These are phyloP conservation scores for Ophion slaviceki DNA, from an alignment of 2,888 invertebrate species.

Conservation along the genomic window DNA sequence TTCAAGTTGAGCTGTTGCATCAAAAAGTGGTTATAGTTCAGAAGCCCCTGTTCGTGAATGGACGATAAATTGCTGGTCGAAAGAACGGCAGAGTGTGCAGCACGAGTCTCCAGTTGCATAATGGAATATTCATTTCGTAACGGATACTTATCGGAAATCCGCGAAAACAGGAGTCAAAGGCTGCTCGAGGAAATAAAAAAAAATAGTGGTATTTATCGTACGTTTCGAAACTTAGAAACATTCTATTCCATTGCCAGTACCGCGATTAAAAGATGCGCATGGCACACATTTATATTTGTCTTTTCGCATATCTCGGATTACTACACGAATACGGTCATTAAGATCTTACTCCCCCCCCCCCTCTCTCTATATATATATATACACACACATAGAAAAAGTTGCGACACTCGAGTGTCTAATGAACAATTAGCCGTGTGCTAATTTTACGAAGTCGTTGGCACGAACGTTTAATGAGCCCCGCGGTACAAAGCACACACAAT, in stretches of 20 bases:
- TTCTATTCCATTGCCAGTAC: conserved; percentile 25
- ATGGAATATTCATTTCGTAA: conserved; percentile 44
- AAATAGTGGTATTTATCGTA: conserved; percentile 24
- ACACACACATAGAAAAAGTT: not conserved
- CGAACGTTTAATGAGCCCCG: conserved; percentile 34
- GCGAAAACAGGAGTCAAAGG: conserved; percentile 58
- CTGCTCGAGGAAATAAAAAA: conserved; percentile 2
- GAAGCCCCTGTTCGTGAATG: conserved; percentile 3
- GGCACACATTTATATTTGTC: conserved; percentile 7
- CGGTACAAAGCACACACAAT: not conserved
- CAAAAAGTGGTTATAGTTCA: not conserved
- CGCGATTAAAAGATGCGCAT: conserved; percentile 8
- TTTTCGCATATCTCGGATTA: conserved; percentile 17
- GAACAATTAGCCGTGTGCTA: conserved; percentile 62
- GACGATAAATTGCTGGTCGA: conserved; percentile 26
- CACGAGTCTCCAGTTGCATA: conserved; percentile 39
- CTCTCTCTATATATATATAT: conserved; percentile 14
- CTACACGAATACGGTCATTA: conserved; percentile 14
- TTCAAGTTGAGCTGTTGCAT: not conserved
- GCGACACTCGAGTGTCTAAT: conserved; percentile 30
- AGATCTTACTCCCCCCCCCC: not conserved
- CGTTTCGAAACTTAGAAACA: conserved; percentile 32
- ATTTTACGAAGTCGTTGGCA: conserved; percentile 54
- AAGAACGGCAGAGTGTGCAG: conserved; percentile 13
- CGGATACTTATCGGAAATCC: conserved; percentile 47